Percentiles rank a stretch among this genome's conserved stretches.
Conservation (phyloP, 1,140 invertebrate genomes). For the Zelostemma sp. region DNA sequence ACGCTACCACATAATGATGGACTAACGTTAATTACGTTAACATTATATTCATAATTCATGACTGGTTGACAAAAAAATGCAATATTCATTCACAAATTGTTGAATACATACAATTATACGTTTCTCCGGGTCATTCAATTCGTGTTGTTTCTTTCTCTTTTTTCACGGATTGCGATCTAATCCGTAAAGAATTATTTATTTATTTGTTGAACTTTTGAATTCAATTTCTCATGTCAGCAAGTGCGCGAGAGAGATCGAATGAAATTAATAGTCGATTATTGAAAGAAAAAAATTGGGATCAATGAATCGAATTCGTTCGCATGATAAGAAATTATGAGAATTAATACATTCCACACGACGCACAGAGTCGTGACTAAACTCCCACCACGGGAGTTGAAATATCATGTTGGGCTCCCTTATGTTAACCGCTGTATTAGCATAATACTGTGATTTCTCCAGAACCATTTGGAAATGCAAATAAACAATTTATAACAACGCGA, state of each 20-base stretch:
- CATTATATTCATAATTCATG: conserved; percentile 31
- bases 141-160: too few relatives aligned
- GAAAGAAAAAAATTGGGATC: not conserved
- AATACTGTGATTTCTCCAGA: conserved; percentile 70
- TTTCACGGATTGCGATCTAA: too few relatives aligned
- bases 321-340: not conserved
- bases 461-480: conserved; percentile 71
- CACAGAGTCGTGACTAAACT: conserved; percentile 12
- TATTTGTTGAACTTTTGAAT: not conserved
- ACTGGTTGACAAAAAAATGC: not conserved
- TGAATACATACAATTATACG: too few relatives aligned
- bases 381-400: conserved; percentile 62
- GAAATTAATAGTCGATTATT: conserved; percentile 2
- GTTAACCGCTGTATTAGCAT: conserved; percentile 70
- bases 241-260: not conserved
- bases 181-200: not conserved
- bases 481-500: conserved; percentile 70
- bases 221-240: not conserved
- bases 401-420: conserved; percentile 67
- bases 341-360: not conserved
- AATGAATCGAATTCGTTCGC: conserved; percentile 9
- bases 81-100: too few relatives aligned
- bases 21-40: conserved; percentile 70
- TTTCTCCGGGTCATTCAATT: too few relatives aligned
- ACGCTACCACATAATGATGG: conserved; percentile 72